Conservation (phyloP, 2,888 invertebrate genomes). For the Caenorhabditis sulstoni region DNA sequence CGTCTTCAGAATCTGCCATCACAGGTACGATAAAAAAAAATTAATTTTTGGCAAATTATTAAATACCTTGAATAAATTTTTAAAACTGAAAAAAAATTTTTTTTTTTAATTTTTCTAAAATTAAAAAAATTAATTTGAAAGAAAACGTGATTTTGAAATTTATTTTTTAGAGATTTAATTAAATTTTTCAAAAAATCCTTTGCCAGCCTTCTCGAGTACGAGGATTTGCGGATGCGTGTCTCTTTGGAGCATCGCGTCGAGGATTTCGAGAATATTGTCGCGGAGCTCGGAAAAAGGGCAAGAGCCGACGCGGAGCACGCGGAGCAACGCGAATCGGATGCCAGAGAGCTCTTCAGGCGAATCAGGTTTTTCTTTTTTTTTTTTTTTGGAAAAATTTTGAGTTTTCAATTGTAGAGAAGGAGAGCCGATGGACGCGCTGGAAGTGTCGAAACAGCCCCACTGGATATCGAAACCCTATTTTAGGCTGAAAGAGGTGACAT, state of each 20-base stretch:
- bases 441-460: conserved; percentile 73
- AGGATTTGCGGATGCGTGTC: conserved; percentile 74
- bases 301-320: conserved; percentile 40
- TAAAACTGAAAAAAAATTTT: too few relatives aligned
- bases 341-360: conserved; percentile 52
- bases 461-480: conserved; percentile 79
- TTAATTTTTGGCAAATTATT: too few relatives aligned
- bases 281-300: conserved; percentile 66
- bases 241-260: conserved; percentile 66
- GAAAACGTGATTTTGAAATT: too few relatives aligned
- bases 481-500: conserved; percentile 66
- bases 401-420: conserved; percentile 25
- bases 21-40: conserved; percentile 84
- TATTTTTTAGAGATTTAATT: too few relatives aligned
- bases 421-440: conserved; percentile 54
- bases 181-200: conserved; percentile 36
- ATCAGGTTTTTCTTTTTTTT: conserved; percentile 51
- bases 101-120: conserved; percentile 14
- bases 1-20: conserved; percentile 95
- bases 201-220: conserved; percentile 72
- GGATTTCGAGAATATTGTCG: conserved; percentile 71
- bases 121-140: background rate
- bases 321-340: conserved; percentile 50
- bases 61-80: too few relatives aligned
- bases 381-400: conserved; percentile 9